Evolutionary conservation across 1,140 invertebrate species (phyloP).

Genomic region (Aphelenchoides fujianensis): DNA sequence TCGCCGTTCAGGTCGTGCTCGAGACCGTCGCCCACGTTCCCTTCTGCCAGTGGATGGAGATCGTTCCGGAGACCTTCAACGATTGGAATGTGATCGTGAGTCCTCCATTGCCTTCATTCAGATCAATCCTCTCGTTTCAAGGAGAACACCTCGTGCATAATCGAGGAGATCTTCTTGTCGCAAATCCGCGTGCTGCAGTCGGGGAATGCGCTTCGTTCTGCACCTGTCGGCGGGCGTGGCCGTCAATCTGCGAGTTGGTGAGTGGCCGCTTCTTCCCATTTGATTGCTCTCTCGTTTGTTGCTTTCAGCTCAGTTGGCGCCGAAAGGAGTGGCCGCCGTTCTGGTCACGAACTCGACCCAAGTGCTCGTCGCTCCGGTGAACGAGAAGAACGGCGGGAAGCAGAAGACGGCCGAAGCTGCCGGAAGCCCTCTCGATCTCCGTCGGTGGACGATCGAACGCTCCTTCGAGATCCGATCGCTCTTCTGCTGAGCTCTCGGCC

Average conservation of each 20-base stretch:
- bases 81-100: slow-evolving; percentile 50
- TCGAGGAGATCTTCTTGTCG: slow-evolving; percentile 48
- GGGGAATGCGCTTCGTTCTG: slow-evolving; percentile 31
- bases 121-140: slow-evolving; percentile 27
- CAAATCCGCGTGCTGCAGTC: slow-evolving; percentile 40
- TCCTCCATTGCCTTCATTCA: background rate
- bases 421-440: background rate
- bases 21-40: slow-evolving; percentile 26
- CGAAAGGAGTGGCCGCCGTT: slow-evolving; percentile 14
- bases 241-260: slow-evolving; percentile 36
- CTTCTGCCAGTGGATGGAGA: slow-evolving; percentile 28
- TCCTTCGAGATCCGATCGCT: slow-evolving; percentile 3
- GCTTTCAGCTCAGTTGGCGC: slow-evolving; percentile 8
- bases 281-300: no score
- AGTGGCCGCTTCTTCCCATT: slow-evolving; percentile 13
- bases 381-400: no score
- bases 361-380: slow-evolving; percentile 26
- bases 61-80: slow-evolving; percentile 34
- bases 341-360: slow-evolving; percentile 20
- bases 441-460: background rate
- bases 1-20: slow-evolving; percentile 38
- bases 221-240: slow-evolving; percentile 26
- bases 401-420: no score
- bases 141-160: slow-evolving; percentile 25
- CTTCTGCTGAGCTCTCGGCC: no score